phyloP scores from a whole-genome alignment of 2,113 vertebrate genomes.

The Bubo blakistoni region DNA sequence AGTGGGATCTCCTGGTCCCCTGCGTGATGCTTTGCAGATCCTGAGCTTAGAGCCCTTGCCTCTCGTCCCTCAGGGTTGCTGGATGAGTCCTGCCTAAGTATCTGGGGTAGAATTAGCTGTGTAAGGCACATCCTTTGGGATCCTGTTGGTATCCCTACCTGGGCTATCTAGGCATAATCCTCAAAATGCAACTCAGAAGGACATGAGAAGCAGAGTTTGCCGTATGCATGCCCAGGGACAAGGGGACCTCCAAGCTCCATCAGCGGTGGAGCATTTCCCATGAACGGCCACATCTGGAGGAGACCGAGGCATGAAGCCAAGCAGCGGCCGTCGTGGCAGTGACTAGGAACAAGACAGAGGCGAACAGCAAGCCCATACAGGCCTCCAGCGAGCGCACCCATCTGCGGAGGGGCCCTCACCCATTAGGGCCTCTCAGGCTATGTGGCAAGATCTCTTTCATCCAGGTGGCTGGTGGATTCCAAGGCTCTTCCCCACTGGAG shows the following conservation, averaged over 20 bases:
- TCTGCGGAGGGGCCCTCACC: not conserved
- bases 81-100: not conserved
- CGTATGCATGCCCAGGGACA: rapidly evolving
- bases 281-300: not conserved
- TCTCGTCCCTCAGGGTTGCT: not conserved
- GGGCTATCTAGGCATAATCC: not conserved
- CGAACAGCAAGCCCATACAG: not conserved
- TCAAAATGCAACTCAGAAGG: not conserved
- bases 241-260: not conserved
- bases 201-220: not conserved
- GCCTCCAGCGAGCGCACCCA: not conserved
- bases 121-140: not conserved
- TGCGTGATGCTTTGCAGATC: not conserved
- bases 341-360: not conserved
- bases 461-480: not conserved
- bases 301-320: not conserved
- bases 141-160: not conserved
- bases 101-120: not conserved
- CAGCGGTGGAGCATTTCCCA: not conserved
- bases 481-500: not conserved
- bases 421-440: not conserved
- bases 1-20: not conserved
- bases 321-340: rapidly evolving
- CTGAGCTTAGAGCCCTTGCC: not conserved
- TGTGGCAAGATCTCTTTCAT: not conserved